A percentile compares a stretch with the other conserved stretches of the same genome.
Conservation (phyloP, 2,113 vertebrate genomes). For the Melanostigma gelatinosum region DNA sequence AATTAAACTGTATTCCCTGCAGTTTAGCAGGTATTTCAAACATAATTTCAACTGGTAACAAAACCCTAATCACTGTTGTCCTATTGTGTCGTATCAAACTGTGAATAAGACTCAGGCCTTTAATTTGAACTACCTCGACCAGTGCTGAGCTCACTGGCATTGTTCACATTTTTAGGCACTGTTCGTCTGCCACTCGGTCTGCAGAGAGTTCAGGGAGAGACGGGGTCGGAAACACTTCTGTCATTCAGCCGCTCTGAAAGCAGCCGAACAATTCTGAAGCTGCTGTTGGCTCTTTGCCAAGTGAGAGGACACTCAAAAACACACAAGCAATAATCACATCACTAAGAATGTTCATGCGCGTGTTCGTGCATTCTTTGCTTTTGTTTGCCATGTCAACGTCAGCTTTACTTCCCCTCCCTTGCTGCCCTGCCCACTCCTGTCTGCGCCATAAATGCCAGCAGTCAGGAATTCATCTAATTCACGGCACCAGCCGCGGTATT, state of each 20-base stretch:
- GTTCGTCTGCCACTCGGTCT: slow-evolving; percentile 19
- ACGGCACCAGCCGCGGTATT: slow-evolving; percentile 58
- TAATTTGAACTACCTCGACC: slow-evolving; percentile 31
- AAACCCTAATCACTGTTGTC: not conserved
- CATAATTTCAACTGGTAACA: not conserved
- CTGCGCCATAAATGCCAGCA: slow-evolving; percentile 53
- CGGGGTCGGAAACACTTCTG: slow-evolving; percentile 33
- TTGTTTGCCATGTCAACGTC: slow-evolving; percentile 56
- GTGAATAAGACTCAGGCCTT: slow-evolving; percentile 31
- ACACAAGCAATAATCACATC: not conserved
- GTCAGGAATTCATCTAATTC: slow-evolving; percentile 70
- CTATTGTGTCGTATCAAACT: not conserved
- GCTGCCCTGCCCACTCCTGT: not conserved
- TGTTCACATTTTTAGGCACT: slow-evolving; percentile 60
- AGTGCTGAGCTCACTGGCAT: slow-evolving; percentile 38
- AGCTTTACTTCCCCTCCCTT: slow-evolving; percentile 24
- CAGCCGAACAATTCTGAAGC: slow-evolving; percentile 27
- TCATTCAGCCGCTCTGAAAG: slow-evolving; percentile 9
- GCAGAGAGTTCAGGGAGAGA: slow-evolving; percentile 39
- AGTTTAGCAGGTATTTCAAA: not conserved
- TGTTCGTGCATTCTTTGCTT: not conserved
- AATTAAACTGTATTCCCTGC: not conserved
- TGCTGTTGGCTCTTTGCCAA: slow-evolving; percentile 25
- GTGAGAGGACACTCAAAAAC: not conserved
- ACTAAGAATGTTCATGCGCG: not conserved